phyloP scores from a whole-genome alignment of 2,888 invertebrate species.

The Blastobasis lacticolella region DNA sequence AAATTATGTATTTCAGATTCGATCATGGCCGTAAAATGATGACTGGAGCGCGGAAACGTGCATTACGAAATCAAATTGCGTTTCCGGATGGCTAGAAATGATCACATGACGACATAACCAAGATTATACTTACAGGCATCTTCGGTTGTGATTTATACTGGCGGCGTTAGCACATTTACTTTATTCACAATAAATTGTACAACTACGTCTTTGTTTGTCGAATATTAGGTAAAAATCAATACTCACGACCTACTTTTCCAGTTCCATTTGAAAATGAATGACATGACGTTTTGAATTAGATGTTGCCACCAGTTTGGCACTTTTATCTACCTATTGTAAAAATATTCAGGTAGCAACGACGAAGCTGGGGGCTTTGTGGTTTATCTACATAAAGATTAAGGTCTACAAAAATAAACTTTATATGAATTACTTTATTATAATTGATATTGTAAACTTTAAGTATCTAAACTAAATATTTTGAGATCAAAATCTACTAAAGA shows the following conservation, averaged over 20 bases:
- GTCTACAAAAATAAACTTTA: too few relatives aligned
- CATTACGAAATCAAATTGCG: constrained; percentile 15
- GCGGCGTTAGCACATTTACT: constrained; percentile 32
- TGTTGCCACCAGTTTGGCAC: constrained; percentile 22
- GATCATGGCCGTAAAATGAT: background rate
- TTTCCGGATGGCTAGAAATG: constrained; percentile 3
- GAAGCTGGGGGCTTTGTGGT: too few relatives aligned
- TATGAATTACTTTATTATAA: too few relatives aligned
- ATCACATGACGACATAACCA: constrained; percentile 11
- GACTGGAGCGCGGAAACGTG: constrained; percentile 1
- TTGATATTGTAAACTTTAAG: too few relatives aligned
- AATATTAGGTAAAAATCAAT: constrained; percentile 60
- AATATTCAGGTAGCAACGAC: too few relatives aligned
- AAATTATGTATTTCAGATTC: background rate
- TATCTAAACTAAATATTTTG: too few relatives aligned
- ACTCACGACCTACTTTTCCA: constrained; percentile 57
- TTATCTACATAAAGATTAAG: too few relatives aligned
- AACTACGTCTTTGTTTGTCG: constrained; percentile 43
- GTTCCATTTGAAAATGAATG: constrained; percentile 39
- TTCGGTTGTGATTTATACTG: constrained; percentile 23
- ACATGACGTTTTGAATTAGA: constrained; percentile 33
- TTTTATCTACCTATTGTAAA: too few relatives aligned
- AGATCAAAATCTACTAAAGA: too few relatives aligned
- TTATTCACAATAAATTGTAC: constrained; percentile 27
- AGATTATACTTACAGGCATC: constrained; percentile 58